Base-by-base conservation (phyloP, 2,113 vertebrate genomes). In the Cottus gobio region DNA sequence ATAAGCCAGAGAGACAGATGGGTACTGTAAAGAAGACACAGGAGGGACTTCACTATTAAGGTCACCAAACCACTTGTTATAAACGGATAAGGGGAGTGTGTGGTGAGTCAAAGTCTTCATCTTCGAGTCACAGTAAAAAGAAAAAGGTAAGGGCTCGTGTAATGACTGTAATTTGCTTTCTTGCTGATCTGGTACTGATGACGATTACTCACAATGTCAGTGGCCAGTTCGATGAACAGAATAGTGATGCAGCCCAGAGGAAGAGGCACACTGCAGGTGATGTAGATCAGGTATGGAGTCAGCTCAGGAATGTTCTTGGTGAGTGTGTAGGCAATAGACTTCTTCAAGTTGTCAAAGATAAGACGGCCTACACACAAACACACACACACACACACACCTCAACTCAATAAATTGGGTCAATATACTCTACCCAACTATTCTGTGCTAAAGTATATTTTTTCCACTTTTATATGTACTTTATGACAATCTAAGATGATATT, bases 341-440 rank as follows among this genome's bases (percentile, higher is more conserved):
- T 97, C 91, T 97, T 97, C 80, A 97, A 91, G 75, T 97, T 97
- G 88, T 97, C 96, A 9, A 97, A 97, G 75, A 97, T 97, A 62
- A 97, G 89, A 24, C 96, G 95, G 0, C 96, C 96, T 96, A 58
- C 28, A 64, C 18, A 30, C 9, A 69, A 22, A 75, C 8, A 80
- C 42, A 66, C 61, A 74, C 16, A 71, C 54, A 69, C 28, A 44
- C 22, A 50, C 42, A 71, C 37, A 71, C 31, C 52, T 31, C 22
- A 22, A 44, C 16, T 20, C 20, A 74, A 74, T 34, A 34, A 7
- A 64, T 24, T 8, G 34, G 34, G 9, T 52, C 58, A 63, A 7
- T 61, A 48, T 34, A 18, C 11, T 30, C 13, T 24, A 34, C 44
- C 31, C 16, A 61, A 46, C 42, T 31, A 18, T 22, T 46, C 8